phyloP scores from a whole-genome alignment of 2,888 invertebrate genomes.

The Zygaena filipendulae region DNA sequence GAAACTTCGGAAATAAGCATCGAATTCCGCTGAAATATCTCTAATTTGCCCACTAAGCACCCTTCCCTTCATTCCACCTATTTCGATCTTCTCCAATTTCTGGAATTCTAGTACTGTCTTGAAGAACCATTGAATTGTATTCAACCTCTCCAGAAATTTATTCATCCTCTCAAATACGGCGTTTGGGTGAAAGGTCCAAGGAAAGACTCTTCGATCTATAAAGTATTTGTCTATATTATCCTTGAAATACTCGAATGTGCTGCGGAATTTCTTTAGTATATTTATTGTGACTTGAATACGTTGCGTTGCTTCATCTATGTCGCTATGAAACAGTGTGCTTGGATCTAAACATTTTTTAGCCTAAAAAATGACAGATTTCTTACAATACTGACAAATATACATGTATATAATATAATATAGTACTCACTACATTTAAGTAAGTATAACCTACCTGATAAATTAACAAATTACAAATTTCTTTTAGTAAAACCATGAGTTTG shows the following conservation, averaged over 20 bases:
- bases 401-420: background rate
- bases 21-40: conserved; percentile 84
- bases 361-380: conserved; percentile 49
- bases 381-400: background rate
- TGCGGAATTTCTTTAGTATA: conserved; percentile 72
- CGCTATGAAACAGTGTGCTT: conserved; percentile 92
- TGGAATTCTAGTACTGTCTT: conserved; percentile 93
- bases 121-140: conserved; percentile 87
- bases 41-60: conserved; percentile 81
- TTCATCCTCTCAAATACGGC: conserved; percentile 84
- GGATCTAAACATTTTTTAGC: conserved; percentile 91
- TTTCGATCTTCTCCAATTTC: conserved; percentile 94
- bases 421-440: background rate
- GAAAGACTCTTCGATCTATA: conserved; percentile 61
- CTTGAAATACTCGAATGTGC: conserved; percentile 76
- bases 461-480: conserved; percentile 90
- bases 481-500: conserved; percentile 87
- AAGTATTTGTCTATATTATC: conserved; percentile 76
- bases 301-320: conserved; percentile 92
- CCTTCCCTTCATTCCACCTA: conserved; percentile 89
- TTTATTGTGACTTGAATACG: conserved; percentile 77
- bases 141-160: conserved; percentile 78
- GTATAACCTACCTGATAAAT: conserved; percentile 78
- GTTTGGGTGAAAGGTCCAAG: conserved; percentile 88
- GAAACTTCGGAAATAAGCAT: conserved; percentile 83